Base-by-base conservation (phyloP, 2,113 vertebrate species). In the Corapipo altera region DNA sequence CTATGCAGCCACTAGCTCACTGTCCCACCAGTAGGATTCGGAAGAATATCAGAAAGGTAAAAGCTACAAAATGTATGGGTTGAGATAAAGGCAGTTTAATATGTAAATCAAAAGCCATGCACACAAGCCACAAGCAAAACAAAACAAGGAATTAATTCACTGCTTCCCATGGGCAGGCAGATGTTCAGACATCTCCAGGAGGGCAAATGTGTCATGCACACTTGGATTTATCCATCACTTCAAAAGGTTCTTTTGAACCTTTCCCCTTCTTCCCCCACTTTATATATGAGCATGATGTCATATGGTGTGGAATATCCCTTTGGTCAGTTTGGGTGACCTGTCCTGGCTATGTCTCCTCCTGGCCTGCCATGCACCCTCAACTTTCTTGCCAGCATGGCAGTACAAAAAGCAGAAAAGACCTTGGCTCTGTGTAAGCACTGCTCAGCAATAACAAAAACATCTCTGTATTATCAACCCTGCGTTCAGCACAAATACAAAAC, bases 1-100 rank as follows among this genome's bases (percentile, higher is more conserved):
- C 43, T n/a, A 37, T 1, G 0, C 11, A 18, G n/a, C 35, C 4
- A 1, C 27, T 49, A 10, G 9, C n/a, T 76, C 57, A 48, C 43
- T 48, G 19, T 28, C 44, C 15, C 27, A 24, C 27, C n/a, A 37
- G n/a, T 12, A 76, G 43, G n/a, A 49, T 76, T 27, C 9, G 15
- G n/a, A 39, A 49, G 44, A 32, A 61, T 32, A 48, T 61, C 27
- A 39, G n/a, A 49, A 76, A 28, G 15, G n/a, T 39, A 32, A 76
- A 76, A 49, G n/a, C 21, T 49, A 49, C 32, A 37, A 69, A 69
- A 28, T 8, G 32, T n/a, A 19, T 61, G 15, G 33, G 27, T 39
- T 76, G 57, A 76, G 27, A 61, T 39, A 23, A 75, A 75, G 55
- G 6, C 44, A 15, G 17, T 61, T 37, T 37, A 59, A 23, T 18